These are phyloP conservation scores for Anisognathus igniventris DNA, from an alignment of 2,797 vertebrate genomes.

Conservation along the genomic window DNA sequence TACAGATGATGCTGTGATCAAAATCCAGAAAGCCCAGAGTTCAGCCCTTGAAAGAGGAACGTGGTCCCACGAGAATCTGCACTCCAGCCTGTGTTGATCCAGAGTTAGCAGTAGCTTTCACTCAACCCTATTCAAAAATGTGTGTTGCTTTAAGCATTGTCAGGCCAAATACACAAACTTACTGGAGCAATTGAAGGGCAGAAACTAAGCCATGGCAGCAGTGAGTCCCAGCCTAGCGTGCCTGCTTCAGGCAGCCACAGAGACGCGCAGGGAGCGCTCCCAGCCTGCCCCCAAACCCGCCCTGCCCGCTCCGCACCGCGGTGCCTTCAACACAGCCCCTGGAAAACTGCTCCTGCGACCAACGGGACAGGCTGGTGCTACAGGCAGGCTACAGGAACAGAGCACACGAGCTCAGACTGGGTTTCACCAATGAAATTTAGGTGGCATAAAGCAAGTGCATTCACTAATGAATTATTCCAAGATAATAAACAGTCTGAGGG, in stretches of 20 bases:
- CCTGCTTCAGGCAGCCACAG: rapidly evolving
- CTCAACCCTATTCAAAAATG: background rate
- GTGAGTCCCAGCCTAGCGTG: rapidly evolving
- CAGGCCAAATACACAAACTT: background rate
- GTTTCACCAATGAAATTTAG: background rate
- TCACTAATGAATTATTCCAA: slow-evolving; percentile 26
- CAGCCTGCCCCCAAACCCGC: background rate
- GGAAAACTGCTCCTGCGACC: background rate
- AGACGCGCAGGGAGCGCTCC: background rate
- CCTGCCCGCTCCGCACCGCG: rapidly evolving
- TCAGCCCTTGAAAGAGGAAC: background rate
- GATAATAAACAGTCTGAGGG: slow-evolving; percentile 33
- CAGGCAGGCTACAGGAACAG: background rate
- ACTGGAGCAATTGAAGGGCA: background rate
- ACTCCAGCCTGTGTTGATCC: background rate
- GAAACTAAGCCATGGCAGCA: rapidly evolving
- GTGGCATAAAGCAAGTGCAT: background rate
- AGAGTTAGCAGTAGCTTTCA: background rate
- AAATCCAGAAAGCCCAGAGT: background rate
- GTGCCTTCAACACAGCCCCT: background rate
- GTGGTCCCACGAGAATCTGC: background rate
- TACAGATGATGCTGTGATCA: background rate
- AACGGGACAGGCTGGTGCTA: rapidly evolving
- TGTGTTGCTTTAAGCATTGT: background rate
- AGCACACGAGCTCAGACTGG: background rate